These are phyloP conservation scores for Fregata magnificens DNA, from an alignment of 2,113 vertebrate species.

Conservation along the genomic window DNA sequence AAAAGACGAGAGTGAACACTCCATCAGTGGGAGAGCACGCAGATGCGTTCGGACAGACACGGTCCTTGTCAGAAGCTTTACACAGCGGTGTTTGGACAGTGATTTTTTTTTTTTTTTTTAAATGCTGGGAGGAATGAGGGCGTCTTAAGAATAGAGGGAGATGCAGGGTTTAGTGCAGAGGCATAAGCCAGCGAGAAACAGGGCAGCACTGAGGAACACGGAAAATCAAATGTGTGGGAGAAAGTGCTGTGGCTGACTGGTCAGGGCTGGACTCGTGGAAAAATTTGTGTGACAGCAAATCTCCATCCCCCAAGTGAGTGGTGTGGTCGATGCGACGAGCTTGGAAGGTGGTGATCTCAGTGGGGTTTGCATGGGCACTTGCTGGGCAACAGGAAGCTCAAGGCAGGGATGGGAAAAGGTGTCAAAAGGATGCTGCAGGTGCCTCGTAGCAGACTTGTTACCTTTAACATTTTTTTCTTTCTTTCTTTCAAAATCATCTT, in stretches of 20 bases:
- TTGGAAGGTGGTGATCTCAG: not conserved
- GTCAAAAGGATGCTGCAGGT: not conserved
- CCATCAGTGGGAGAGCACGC: not conserved
- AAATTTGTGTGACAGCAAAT: too few species aligned
- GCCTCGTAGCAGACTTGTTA: not conserved
- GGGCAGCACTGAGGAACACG: not conserved
- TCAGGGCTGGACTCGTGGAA: not conserved
- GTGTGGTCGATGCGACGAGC: not conserved
- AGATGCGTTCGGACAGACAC: not conserved
- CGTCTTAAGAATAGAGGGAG: not conserved
- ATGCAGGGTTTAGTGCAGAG: not conserved
- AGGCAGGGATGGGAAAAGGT: not conserved
- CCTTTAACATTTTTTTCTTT: not conserved
- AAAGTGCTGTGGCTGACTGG: not conserved
- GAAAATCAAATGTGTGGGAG: not conserved
- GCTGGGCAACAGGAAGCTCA: too few species aligned
- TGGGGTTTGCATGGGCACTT: not conserved
- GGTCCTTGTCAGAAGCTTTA: not conserved
- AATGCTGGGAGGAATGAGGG: not conserved
- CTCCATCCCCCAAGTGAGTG: not conserved
- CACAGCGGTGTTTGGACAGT: too few species aligned
- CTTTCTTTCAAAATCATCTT: not conserved
- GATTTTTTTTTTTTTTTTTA: not conserved
- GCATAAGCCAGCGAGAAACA: not conserved
- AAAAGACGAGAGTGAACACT: not conserved